phyloP scores from a whole-genome alignment of 1,140 invertebrate species.

The Lucilia cuprina region DNA sequence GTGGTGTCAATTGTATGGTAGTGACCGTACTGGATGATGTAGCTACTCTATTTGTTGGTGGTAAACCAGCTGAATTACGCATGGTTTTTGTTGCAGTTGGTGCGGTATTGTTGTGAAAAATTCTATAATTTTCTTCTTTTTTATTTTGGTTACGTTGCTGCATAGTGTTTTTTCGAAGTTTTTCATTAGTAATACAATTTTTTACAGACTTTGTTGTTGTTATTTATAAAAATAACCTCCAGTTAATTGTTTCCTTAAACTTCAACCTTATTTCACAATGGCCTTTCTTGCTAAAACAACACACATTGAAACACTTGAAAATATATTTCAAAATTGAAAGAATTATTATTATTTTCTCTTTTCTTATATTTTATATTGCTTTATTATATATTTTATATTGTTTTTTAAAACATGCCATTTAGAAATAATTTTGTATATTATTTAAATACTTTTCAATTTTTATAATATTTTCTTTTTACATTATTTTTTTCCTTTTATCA shows the following conservation, averaged over 20 bases:
- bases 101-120: neutral
- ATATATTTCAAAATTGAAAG: neutral
- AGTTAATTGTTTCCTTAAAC: slow-evolving; percentile 27
- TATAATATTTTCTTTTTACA: neutral
- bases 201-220: neutral
- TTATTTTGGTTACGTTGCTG: slow-evolving; percentile 19
- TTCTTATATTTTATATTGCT: neutral
- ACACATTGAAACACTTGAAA: neutral
- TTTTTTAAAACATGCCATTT: neutral
- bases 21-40: slow-evolving; percentile 34
- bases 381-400: neutral
- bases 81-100: neutral
- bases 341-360: neutral
- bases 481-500: neutral
- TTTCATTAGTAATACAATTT: neutral
- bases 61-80: neutral
- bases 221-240: neutral
- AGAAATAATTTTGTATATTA: neutral
- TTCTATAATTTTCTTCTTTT: neutral
- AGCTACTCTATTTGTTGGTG: slow-evolving; percentile 25
- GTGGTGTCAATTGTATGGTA: slow-evolving; percentile 70
- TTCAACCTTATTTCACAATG: slow-evolving; percentile 25
- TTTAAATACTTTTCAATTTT: neutral
- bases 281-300: neutral
- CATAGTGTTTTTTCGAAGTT: neutral